These are phyloP conservation scores for Eretmochelys imbricata DNA, from an alignment of 2,113 vertebrate genomes.

Conservation along the genomic window DNA sequence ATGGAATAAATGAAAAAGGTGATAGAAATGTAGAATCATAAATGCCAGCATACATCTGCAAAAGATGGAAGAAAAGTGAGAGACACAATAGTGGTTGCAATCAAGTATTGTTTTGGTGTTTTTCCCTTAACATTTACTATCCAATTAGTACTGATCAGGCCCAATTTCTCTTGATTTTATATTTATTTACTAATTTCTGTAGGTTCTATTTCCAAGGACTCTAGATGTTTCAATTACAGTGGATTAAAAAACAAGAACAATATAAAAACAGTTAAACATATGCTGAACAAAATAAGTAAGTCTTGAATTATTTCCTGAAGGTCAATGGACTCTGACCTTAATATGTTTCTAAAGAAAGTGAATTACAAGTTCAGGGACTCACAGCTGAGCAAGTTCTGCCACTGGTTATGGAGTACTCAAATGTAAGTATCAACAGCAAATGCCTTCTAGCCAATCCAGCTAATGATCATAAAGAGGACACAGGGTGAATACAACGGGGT, in stretches of 20 bases:
- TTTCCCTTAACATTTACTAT: neutral
- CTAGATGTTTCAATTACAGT: neutral
- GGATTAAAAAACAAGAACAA: neutral
- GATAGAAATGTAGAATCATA: neutral
- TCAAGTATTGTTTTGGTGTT: neutral
- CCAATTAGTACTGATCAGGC: neutral
- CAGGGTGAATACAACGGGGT: neutral
- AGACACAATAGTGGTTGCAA: conserved; percentile 19
- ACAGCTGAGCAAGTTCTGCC: neutral
- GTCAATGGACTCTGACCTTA: neutral
- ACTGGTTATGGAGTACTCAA: neutral
- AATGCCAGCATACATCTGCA: neutral
- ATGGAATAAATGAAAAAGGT: neutral
- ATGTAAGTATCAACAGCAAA: conserved; percentile 14
- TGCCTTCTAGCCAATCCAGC: neutral
- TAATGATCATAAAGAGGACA: neutral
- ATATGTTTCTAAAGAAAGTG: neutral
- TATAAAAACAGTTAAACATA: conserved; percentile 5
- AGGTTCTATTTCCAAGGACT: neutral
- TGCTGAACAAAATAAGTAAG: neutral
- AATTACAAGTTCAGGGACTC: neutral
- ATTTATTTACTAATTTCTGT: neutral
- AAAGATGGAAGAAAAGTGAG: neutral
- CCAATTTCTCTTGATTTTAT: conserved; percentile 12
- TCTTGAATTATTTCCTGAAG: neutral